These are phyloP conservation scores for Pelvicachromis taeniatus DNA, from an alignment of 2,113 vertebrate species.

Conservation along the genomic window DNA sequence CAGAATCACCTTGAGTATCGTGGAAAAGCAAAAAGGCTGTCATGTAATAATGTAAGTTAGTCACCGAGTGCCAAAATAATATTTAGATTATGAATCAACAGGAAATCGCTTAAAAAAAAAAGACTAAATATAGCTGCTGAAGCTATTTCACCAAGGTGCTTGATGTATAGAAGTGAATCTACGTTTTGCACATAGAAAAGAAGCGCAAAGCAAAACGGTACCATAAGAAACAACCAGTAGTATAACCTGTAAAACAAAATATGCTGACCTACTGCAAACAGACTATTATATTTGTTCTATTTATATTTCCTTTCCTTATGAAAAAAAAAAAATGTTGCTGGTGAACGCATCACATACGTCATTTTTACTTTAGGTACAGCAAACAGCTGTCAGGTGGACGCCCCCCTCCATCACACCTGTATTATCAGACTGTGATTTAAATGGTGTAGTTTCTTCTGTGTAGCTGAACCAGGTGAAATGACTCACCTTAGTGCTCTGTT, in stretches of 20 bases:
- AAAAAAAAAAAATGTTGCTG: not conserved
- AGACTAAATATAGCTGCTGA: slow-evolving; percentile 19
- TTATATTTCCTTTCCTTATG: not conserved
- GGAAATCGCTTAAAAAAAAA: not conserved
- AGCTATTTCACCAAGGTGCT: slow-evolving; percentile 23
- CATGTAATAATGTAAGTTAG: not conserved
- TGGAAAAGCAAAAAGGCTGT: not conserved
- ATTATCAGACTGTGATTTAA: not conserved
- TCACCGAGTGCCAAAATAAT: slow-evolving; percentile 58
- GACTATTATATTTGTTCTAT: not conserved
- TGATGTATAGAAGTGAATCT: not conserved
- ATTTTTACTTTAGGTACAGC: not conserved
- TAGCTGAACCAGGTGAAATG: not conserved
- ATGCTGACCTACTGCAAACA: not conserved
- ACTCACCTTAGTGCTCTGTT: not conserved
- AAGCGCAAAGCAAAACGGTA: not conserved
- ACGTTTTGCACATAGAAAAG: not conserved
- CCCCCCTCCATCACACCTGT: not conserved
- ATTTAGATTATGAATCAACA: slow-evolving; percentile 14
- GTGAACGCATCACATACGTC: not conserved
- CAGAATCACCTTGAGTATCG: not conserved
- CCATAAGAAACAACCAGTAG: not conserved
- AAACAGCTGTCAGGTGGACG: not conserved
- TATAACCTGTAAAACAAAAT: not conserved
- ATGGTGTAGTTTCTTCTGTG: not conserved